Evolutionary conservation across 2,797 vertebrate species (phyloP).

Genomic region (Otolemur crassicaudatus): DNA sequence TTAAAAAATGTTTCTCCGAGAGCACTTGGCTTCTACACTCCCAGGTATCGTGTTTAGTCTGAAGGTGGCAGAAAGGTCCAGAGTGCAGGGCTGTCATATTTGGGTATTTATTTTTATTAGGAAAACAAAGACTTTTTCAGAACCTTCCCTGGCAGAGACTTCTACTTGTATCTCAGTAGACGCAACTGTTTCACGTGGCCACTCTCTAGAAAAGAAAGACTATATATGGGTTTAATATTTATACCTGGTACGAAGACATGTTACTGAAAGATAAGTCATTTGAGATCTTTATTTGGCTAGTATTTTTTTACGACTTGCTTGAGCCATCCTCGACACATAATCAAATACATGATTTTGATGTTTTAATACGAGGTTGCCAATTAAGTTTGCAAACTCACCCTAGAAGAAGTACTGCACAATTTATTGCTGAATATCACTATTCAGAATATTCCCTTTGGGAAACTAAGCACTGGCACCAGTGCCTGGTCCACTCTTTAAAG

Average conservation of each 20-base stretch:
- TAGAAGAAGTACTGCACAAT: no score
- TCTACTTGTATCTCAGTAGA: background rate
- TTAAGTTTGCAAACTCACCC: no score
- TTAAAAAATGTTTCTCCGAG: background rate
- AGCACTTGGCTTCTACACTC: background rate
- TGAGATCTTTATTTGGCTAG: background rate
- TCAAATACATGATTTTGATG: background rate
- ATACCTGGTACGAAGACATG: background rate
- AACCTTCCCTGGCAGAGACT: background rate
- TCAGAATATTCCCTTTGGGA: no score
- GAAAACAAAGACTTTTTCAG: background rate
- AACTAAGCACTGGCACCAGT: no score
- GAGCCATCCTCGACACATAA: background rate
- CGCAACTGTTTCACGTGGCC: background rate
- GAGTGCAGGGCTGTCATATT: background rate
- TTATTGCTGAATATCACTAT: no score
- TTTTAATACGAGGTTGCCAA: no score
- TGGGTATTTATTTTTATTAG: background rate
- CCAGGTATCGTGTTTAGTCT: background rate
- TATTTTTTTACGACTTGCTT: background rate
- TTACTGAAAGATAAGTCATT: background rate
- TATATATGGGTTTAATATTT: background rate
- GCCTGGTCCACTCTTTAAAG: no score
- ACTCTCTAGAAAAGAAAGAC: background rate
- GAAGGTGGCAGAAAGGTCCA: background rate